A percentile compares a stretch with the other conserved stretches of the same genome.
Evolutionary conservation across 2,113 vertebrate species (phyloP).

Genomic region (Paradisaea rubra): DNA sequence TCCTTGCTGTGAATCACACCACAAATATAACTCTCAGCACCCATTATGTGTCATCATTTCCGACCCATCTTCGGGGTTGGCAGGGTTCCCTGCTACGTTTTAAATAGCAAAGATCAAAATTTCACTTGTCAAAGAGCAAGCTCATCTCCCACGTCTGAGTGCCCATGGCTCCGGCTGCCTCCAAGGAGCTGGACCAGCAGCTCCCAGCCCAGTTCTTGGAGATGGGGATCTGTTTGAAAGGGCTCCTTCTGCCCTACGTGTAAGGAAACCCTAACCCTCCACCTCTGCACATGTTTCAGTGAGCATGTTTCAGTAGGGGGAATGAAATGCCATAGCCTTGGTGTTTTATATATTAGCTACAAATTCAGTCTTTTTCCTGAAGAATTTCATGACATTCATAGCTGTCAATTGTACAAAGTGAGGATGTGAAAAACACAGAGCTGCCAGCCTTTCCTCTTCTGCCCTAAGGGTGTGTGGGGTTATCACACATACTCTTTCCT

Average conservation of each 20-base stretch:
- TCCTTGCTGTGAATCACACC: background rate
- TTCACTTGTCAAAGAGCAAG: background rate
- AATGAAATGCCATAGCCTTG: background rate
- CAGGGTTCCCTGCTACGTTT: background rate
- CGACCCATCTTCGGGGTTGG: background rate
- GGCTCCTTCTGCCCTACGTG: background rate
- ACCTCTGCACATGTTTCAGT: background rate
- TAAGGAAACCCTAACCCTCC: background rate
- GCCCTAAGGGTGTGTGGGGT: background rate
- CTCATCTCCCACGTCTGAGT: background rate
- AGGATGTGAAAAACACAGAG: background rate
- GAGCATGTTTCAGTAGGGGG: background rate
- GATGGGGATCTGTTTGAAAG: background rate
- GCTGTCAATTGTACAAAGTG: background rate
- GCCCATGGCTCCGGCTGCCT: background rate
- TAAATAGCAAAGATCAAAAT: background rate
- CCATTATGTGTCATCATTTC: background rate
- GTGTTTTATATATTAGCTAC: background rate
- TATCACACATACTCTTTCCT: background rate
- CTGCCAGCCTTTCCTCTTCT: background rate
- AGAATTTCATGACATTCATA: background rate
- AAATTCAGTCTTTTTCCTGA: background rate
- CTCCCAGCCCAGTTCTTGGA: background rate
- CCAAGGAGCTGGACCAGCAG: background rate
- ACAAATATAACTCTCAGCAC: background rate